Evolutionary conservation across 2,888 invertebrate species (phyloP).

Genomic region (Chirona hameri): DNA sequence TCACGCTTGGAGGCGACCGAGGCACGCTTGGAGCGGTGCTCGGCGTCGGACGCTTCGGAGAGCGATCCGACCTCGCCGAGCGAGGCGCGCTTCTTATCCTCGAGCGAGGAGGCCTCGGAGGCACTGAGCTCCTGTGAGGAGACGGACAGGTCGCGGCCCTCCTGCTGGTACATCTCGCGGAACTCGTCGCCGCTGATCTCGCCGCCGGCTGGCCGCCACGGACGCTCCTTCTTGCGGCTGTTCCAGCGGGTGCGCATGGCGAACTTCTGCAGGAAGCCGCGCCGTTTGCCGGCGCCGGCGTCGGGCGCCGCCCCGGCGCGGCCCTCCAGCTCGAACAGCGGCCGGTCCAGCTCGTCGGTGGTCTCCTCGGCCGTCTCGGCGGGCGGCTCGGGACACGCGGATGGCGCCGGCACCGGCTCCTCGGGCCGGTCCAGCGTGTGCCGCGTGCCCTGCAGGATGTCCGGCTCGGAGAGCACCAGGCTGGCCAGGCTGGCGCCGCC

Average conservation of each 20-base stretch:
- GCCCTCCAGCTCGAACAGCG: conserved; percentile 13
- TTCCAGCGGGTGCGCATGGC: conserved; percentile 42
- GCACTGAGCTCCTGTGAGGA: conserved; percentile 8
- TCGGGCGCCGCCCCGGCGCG: neutral
- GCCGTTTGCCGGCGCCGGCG: conserved; percentile 39
- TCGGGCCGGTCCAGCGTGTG: neutral
- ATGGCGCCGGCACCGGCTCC: neutral
- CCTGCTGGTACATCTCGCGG: conserved; percentile 41
- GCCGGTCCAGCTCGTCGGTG: conserved; percentile 31
- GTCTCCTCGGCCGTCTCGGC: neutral
- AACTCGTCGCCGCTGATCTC: conserved; percentile 43
- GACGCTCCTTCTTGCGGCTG: conserved; percentile 41
- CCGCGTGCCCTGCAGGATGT: conserved; percentile 24
- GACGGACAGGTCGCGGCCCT: conserved; percentile 5
- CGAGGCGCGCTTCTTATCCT: conserved; percentile 5
- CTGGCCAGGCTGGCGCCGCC: conserved; percentile 8
- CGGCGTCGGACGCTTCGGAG: conserved; percentile 30
- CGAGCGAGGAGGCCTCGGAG: conserved; percentile 4
- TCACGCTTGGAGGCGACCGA: conserved; percentile 30
- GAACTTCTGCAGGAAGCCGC: conserved; percentile 43
- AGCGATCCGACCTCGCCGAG: conserved; percentile 8
- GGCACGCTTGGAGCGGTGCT: conserved; percentile 33
- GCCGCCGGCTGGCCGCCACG: conserved; percentile 34
- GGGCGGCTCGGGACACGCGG: neutral
- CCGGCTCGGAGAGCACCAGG: conserved; percentile 25